A percentile compares a stretch with the other conserved stretches of the same genome.
phyloP scores from a whole-genome alignment of 2,113 vertebrate species.

The Sylvietta virens region DNA sequence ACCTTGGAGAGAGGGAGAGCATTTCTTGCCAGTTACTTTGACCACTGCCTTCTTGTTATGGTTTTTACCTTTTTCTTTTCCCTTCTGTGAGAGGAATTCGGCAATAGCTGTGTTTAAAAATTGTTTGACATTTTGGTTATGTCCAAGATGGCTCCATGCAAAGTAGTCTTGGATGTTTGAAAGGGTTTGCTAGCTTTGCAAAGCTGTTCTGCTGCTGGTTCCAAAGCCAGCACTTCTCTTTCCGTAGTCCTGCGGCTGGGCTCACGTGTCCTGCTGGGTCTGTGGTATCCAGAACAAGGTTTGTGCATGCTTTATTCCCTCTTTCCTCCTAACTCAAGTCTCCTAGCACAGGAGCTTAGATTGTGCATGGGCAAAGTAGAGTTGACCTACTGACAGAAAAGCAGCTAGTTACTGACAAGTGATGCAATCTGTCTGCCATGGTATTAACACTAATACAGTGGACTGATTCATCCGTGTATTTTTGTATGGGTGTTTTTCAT shows the following conservation, averaged over 20 bases:
- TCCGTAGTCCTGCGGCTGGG: background rate
- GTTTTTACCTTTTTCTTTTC: background rate
- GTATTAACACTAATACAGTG: background rate
- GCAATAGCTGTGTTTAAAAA: background rate
- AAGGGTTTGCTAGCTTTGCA: background rate
- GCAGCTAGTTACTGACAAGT: background rate
- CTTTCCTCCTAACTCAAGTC: background rate
- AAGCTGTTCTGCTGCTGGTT: background rate
- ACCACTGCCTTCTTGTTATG: background rate
- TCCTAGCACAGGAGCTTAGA: background rate
- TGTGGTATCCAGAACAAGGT: background rate
- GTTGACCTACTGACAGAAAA: background rate
- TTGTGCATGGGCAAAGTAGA: background rate
- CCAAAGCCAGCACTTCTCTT: background rate
- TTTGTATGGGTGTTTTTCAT: background rate
- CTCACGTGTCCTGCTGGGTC: rapidly evolving
- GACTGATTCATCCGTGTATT: background rate
- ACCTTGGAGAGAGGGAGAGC: background rate
- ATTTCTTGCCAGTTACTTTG: background rate
- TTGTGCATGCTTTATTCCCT: background rate
- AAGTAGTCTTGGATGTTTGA: background rate
- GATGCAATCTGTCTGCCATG: background rate
- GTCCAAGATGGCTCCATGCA: background rate
- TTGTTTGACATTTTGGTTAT: background rate
- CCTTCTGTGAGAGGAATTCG: background rate